Evolutionary conservation across 1,140 invertebrate genomes (phyloP).

Genomic region (Tetranychus cinnabarinus): DNA sequence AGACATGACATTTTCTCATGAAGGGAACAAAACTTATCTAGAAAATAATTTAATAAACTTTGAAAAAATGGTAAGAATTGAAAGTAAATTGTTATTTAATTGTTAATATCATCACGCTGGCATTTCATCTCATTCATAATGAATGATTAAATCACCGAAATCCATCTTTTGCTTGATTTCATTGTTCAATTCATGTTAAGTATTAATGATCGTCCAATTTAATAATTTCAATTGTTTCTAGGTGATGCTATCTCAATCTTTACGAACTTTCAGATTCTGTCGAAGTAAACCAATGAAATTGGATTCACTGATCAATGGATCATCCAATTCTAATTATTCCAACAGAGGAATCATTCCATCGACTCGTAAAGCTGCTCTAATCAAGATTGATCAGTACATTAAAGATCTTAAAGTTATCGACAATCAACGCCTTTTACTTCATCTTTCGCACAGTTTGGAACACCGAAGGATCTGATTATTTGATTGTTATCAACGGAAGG

Average conservation of each 20-base stretch:
- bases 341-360: too few relatives aligned
- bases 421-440: slow-evolving; percentile 27
- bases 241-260: neutral
- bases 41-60: slow-evolving; percentile 57
- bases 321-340: too few relatives aligned
- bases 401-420: slow-evolving; percentile 26
- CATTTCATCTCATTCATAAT: too few relatives aligned
- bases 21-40: slow-evolving; percentile 64
- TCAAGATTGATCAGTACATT: slow-evolving; percentile 7
- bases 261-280: slow-evolving; percentile 9
- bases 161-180: neutral
- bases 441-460: slow-evolving; percentile 22
- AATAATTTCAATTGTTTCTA: neutral
- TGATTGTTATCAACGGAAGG: too few relatives aligned
- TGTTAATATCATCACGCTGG: too few relatives aligned
- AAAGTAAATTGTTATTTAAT: neutral
- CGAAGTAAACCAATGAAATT: slow-evolving; percentile 8
- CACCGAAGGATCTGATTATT: neutral
- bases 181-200: neutral
- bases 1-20: slow-evolving; percentile 69
- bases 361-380: too few relatives aligned
- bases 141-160: too few relatives aligned
- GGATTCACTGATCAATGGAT: too few relatives aligned
- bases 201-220: too few relatives aligned
- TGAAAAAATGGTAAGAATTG: slow-evolving; percentile 47